Evolutionary conservation across 2,797 vertebrate species (phyloP).

Genomic region (Salmo trutta): DNA sequence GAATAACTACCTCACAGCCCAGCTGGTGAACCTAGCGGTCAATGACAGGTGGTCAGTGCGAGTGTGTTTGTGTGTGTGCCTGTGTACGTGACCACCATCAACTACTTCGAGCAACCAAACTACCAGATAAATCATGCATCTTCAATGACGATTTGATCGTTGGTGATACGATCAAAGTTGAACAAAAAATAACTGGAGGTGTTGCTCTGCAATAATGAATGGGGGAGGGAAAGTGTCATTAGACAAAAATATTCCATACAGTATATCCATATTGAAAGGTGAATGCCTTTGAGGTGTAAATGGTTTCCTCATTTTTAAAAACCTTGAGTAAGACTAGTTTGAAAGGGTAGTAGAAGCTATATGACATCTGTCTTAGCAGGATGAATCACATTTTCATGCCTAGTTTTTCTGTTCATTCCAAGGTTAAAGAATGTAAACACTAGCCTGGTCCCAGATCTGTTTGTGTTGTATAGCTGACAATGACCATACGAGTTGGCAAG

Average conservation of each 20-base stretch:
- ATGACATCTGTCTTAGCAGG: conserved; percentile 12
- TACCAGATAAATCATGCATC: not conserved
- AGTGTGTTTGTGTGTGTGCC: not conserved
- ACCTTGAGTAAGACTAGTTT: not conserved
- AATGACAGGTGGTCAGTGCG: not conserved
- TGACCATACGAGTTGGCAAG: not conserved
- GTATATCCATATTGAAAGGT: conserved; percentile 16
- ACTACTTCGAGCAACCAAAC: not conserved
- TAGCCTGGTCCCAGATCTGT: not conserved
- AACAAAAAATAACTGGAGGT: not conserved
- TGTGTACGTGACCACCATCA: not conserved
- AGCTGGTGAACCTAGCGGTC: conserved; percentile 89
- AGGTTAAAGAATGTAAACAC: conserved; percentile 18
- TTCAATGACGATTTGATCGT: too few relatives aligned
- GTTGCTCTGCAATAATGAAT: not conserved
- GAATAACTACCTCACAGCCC: conserved; percentile 94
- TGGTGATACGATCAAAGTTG: not conserved
- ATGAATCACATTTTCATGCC: conserved; percentile 19
- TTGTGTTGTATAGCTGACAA: not conserved
- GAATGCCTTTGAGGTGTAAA: conserved; percentile 2
- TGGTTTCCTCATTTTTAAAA: conserved; percentile 6
- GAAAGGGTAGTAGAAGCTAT: conserved; percentile 19
- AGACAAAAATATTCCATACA: not conserved
- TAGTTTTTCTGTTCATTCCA: conserved; percentile 16
- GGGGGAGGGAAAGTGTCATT: not conserved